Conservation (phyloP, 2,113 vertebrate genomes). For the Meles meles region DNA sequence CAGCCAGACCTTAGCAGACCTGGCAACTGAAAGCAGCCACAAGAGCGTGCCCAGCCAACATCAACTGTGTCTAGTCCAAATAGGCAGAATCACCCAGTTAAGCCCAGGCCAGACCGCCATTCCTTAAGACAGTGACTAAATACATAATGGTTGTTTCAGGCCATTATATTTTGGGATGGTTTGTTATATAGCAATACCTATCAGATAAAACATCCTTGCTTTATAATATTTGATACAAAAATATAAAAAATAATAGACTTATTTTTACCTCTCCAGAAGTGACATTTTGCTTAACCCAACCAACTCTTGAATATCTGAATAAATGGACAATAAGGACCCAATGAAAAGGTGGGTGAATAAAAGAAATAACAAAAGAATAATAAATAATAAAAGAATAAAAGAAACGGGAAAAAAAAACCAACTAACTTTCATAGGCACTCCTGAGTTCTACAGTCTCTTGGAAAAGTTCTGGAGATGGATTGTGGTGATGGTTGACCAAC, state of each 20-base stretch:
- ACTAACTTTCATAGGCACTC: not conserved
- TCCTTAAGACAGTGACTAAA: not conserved
- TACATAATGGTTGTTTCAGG: not conserved
- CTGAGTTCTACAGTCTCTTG: not conserved
- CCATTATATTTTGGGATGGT: not conserved
- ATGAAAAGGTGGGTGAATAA: not conserved
- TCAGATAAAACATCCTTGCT: not conserved
- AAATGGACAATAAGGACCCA: not conserved
- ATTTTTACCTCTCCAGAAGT: not conserved
- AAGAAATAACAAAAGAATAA: no score
- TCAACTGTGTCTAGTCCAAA: not conserved
- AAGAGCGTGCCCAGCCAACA: not conserved
- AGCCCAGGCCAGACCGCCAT: not conserved
- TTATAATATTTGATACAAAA: slow-evolving; percentile 2
- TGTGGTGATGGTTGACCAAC: no score
- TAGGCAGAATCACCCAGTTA: not conserved
- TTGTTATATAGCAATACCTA: not conserved
- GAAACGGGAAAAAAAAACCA: not conserved
- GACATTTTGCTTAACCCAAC: not conserved
- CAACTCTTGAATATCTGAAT: not conserved
- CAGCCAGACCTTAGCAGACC: not conserved
- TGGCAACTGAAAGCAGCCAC: not conserved
- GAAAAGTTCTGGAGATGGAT: not conserved
- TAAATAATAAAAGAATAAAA: no score
- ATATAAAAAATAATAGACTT: not conserved